These are phyloP conservation scores for Trachelipus rathkii DNA, from an alignment of 1,140 invertebrate species.

Conservation along the genomic window DNA sequence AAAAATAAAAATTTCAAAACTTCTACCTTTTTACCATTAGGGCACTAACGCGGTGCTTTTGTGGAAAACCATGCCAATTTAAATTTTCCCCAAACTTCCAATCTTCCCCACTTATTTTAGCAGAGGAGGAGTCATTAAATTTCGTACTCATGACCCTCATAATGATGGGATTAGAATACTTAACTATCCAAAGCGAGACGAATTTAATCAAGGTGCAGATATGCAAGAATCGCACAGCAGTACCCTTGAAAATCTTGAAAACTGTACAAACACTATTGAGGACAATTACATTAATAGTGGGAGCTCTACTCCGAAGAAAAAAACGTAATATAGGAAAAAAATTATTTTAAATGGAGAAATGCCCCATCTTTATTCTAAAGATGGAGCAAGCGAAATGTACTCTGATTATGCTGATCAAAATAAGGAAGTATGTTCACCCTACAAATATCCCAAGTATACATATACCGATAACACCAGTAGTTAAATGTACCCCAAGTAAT, in stretches of 20 bases:
- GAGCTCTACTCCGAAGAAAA: slow-evolving; percentile 1
- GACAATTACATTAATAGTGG: slow-evolving; percentile 7
- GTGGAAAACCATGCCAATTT: slow-evolving; percentile 53
- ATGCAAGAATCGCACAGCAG: slow-evolving; percentile 21
- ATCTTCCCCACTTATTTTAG: slow-evolving; percentile 68
- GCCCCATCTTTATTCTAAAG: slow-evolving; percentile 22
- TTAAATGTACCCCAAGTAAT: slow-evolving; percentile 18
- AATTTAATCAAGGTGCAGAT: slow-evolving; percentile 25
- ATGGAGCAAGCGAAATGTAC: slow-evolving; percentile 33
- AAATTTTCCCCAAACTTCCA: slow-evolving; percentile 48
- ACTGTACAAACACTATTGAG: neutral
- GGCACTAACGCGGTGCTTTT: slow-evolving; percentile 51
- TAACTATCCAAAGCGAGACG: slow-evolving; percentile 31
- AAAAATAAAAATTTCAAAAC: slow-evolving; percentile 49
- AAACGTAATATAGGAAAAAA: slow-evolving; percentile 12
- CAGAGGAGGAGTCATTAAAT: slow-evolving; percentile 77
- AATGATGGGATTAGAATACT: slow-evolving; percentile 23
- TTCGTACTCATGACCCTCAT: slow-evolving; percentile 54
- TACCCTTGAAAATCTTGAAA: slow-evolving; percentile 17
- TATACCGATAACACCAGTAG: slow-evolving; percentile 38
- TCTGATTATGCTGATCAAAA: slow-evolving; percentile 33
- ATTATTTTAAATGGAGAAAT: slow-evolving; percentile 7
- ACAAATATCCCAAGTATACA: slow-evolving; percentile 26
- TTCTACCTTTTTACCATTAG: slow-evolving; percentile 52
- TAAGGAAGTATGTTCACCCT: neutral